A percentile compares a stretch with the other conserved stretches of the same genome.
These are phyloP conservation scores for Melanotaenia trifasciata DNA, from an alignment of 2,797 vertebrate genomes.

Conservation along the genomic window DNA sequence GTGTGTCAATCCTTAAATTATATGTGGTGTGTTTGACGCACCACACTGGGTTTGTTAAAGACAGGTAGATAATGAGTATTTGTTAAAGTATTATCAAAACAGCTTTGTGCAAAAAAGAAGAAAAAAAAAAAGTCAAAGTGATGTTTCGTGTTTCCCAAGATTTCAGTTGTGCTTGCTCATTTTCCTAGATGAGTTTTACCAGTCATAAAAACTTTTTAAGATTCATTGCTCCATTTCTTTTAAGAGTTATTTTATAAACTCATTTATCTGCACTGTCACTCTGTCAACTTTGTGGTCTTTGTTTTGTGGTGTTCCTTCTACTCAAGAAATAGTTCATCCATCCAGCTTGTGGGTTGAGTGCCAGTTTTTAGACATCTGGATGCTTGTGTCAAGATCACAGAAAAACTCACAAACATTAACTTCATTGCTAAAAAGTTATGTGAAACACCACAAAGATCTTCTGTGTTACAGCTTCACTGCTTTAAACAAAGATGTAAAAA, in stretches of 20 bases:
- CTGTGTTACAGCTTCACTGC: too few species aligned
- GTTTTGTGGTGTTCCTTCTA: too few species aligned
- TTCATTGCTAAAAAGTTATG: not conserved
- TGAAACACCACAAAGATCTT: not conserved
- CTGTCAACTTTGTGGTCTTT: not conserved
- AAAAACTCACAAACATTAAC: too few species aligned
- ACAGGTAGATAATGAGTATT: not conserved
- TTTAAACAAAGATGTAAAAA: not conserved
- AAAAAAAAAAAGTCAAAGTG: not conserved
- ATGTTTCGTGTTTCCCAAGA: not conserved
- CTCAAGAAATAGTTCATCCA: too few species aligned
- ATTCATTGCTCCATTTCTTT: not conserved
- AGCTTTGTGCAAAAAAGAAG: constrained; percentile 5
- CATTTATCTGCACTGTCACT: not conserved
- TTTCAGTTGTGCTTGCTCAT: not conserved
- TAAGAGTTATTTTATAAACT: not conserved
- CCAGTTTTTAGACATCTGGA: too few species aligned
- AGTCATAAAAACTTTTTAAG: not conserved
- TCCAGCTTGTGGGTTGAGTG: too few species aligned
- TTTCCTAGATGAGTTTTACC: not conserved
- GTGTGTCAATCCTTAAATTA: constrained; percentile 14
- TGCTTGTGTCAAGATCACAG: too few species aligned
- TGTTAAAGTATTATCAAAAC: constrained; percentile 1
- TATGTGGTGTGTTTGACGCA: not conserved
- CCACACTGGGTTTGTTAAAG: not conserved